phyloP scores from a whole-genome alignment of 2,888 invertebrate genomes.

The Drosophila neoperkinsi region DNA sequence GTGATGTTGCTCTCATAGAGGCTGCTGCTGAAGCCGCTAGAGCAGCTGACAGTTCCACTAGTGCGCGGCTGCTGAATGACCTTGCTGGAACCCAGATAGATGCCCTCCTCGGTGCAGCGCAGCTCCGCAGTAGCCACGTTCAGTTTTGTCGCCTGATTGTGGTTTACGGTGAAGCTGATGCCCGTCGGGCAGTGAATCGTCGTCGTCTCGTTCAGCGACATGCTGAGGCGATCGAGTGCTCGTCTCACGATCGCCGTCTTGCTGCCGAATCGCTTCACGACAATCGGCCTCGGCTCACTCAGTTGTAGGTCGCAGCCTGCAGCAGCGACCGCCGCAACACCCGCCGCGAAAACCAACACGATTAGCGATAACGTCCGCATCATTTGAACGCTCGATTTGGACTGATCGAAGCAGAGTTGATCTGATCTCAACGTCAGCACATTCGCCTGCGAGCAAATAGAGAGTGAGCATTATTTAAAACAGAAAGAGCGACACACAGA shows the following conservation, averaged over 20 bases:
- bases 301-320: background rate
- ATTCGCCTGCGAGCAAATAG: no score
- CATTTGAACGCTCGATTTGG: constrained; percentile 3
- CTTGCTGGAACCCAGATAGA: background rate
- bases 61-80: background rate
- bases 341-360: constrained; percentile 5
- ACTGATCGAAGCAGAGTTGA: constrained; percentile 30
- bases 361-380: constrained; percentile 5
- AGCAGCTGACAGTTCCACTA: background rate
- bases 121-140: constrained; percentile 14
- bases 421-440: no score
- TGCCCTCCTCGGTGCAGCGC: constrained; percentile 5
- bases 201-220: constrained; percentile 27
- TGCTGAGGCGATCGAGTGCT: accelerated
- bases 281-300: constrained; percentile 19
- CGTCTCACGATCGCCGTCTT: constrained; percentile 25
- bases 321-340: background rate
- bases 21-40: background rate
- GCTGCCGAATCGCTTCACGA: constrained; percentile 46
- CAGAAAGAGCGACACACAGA: no score
- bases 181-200: constrained; percentile 37
- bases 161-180: background rate
- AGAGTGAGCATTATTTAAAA: no score
- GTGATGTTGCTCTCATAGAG: constrained; percentile 44
- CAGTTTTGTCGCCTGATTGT: background rate